phyloP scores from a whole-genome alignment of 1,140 invertebrate species.

The Cryptotermes secundus region DNA sequence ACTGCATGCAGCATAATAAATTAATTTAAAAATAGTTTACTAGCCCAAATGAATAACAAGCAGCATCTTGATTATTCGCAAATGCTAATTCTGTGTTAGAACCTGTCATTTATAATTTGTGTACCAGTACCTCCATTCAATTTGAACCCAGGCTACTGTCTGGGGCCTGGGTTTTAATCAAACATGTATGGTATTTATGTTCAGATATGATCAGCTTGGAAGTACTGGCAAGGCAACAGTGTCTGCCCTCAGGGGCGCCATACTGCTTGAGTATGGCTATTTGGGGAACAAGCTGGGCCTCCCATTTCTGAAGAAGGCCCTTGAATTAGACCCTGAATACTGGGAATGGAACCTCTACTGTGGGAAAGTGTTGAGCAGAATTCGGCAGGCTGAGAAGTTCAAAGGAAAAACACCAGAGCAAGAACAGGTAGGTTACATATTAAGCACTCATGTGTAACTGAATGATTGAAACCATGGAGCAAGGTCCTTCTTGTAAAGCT shows the following conservation, averaged over 20 bases:
- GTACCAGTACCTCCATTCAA: no score
- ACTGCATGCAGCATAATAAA: no score
- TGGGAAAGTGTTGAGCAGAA: slow-evolving; percentile 14
- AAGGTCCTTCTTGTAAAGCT: no score
- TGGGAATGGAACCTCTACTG: slow-evolving; percentile 31
- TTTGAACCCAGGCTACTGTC: no score
- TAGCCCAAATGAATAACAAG: no score
- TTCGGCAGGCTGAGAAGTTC: slow-evolving; percentile 21
- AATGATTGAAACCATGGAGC: no score
- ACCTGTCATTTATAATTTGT: no score
- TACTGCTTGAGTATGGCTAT: slow-evolving; percentile 23
- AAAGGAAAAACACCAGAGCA: background rate
- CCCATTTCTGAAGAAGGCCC: slow-evolving; percentile 21
- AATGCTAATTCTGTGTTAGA: no score
- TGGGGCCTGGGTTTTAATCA: no score
- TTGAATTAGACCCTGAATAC: slow-evolving; percentile 25
- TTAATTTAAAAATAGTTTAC: no score
- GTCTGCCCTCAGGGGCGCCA: background rate
- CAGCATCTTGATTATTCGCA: no score
- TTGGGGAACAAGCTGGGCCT: slow-evolving; percentile 17
- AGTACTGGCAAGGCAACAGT: slow-evolving; percentile 17
- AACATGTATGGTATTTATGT: background rate
- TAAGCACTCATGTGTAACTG: no score
- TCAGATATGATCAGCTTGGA: background rate
- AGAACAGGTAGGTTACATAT: background rate